A percentile compares a stretch with the other conserved stretches of the same genome.
Conservation (phyloP, 1,140 invertebrate species). For the Pentalonia nigronervosa region DNA sequence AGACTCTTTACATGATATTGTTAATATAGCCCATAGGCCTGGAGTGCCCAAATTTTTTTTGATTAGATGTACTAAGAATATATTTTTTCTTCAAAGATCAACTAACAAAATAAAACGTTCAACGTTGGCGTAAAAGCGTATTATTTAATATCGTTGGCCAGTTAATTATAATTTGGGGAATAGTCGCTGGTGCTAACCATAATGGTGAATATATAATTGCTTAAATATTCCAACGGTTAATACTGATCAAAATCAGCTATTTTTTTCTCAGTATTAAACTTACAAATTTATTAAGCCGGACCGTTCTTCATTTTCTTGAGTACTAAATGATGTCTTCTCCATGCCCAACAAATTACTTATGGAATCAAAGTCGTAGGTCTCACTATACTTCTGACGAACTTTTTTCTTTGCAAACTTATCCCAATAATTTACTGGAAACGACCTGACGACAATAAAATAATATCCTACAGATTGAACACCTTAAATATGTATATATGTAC, state of each 20-base stretch:
- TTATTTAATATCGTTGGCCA: too few species aligned
- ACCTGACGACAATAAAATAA: conserved; percentile 67
- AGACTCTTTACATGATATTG: too few species aligned
- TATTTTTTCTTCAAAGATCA: too few species aligned
- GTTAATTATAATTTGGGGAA: too few species aligned
- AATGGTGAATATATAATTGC: not conserved
- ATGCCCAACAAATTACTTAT: conserved; percentile 94
- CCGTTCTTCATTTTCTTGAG: conserved; percentile 78
- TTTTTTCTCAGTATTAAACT: conserved; percentile 63
- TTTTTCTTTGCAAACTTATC: conserved; percentile 99
- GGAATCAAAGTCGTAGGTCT: conserved; percentile 96
- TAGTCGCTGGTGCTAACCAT: too few species aligned
- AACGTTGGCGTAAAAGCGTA: too few species aligned
- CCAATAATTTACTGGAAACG: conserved; percentile 99
- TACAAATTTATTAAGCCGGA: conserved; percentile 78
- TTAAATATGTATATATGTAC: not conserved
- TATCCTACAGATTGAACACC: not conserved
- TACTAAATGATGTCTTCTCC: conserved; percentile 88
- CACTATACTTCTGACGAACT: conserved; percentile 94
- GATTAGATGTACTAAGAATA: too few species aligned
- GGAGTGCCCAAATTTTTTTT: too few species aligned
- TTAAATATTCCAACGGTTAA: not conserved
- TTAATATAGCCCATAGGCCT: too few species aligned
- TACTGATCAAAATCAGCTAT: not conserved
- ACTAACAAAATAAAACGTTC: too few species aligned